phyloP scores from a whole-genome alignment of 1,140 invertebrate genomes.

The Bombus pascuorum region DNA sequence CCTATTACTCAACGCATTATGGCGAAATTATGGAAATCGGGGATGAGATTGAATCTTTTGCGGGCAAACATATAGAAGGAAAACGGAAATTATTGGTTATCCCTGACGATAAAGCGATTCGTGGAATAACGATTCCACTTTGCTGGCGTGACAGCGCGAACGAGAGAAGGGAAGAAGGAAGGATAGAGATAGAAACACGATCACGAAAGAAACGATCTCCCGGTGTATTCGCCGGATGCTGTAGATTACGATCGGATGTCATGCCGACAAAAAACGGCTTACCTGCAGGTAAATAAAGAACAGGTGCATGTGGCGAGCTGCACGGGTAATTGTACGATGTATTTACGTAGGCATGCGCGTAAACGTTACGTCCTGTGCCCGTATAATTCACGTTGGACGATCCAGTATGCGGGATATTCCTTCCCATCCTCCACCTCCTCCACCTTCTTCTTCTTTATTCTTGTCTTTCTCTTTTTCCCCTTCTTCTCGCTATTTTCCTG shows the following conservation, averaged over 20 bases:
- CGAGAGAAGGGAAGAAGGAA: not conserved
- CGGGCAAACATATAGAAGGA: not conserved
- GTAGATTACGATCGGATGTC: slow-evolving; percentile 59
- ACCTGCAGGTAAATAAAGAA: slow-evolving; percentile 60
- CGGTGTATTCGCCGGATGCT: slow-evolving; percentile 31
- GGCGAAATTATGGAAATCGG: not conserved
- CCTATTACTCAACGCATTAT: not conserved
- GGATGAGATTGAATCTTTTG: not conserved
- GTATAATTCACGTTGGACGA: slow-evolving; percentile 32
- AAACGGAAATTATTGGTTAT: slow-evolving; percentile 26
- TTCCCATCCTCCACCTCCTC: too few relatives aligned
- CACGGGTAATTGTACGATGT: slow-evolving; percentile 51
- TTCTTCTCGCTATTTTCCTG: not conserved
- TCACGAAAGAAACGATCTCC: not conserved
- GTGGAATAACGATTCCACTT: not conserved
- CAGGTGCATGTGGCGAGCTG: slow-evolving; percentile 47
- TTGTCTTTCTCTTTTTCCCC: not conserved
- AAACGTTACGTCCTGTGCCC: slow-evolving; percentile 45
- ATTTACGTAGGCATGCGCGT: slow-evolving; percentile 52
- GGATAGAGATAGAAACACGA: not conserved
- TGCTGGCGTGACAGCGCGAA: not conserved
- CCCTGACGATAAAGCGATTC: not conserved
- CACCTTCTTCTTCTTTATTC: not conserved
- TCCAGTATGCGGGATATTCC: not conserved
- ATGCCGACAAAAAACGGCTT: slow-evolving; percentile 36